A percentile compares a stretch with the other conserved stretches of the same genome.
Evolutionary conservation across 2,888 invertebrate species (phyloP).

Genomic region (Tetranychus piercei): DNA sequence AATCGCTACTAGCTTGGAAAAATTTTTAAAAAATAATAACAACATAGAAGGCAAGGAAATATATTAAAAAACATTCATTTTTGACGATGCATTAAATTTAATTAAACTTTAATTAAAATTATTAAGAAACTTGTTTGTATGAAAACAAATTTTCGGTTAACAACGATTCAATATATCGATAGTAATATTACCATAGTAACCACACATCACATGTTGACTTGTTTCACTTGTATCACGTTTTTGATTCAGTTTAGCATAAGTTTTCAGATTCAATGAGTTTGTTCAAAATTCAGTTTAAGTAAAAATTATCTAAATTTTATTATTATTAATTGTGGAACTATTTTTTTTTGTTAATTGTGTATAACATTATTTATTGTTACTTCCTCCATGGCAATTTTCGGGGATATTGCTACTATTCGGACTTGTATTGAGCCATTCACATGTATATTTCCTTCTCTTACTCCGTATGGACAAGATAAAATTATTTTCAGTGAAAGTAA

Average conservation of each 20-base stretch:
- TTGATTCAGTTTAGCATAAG: not conserved
- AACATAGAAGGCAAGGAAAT: too few species aligned
- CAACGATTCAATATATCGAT: not conserved
- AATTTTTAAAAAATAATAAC: too few species aligned
- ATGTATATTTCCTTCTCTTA: not conserved
- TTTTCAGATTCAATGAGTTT: not conserved
- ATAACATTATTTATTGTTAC: not conserved
- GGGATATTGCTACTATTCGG: not conserved
- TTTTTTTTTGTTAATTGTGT: not conserved
- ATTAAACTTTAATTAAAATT: too few species aligned
- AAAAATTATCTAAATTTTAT: not conserved
- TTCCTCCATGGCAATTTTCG: not conserved
- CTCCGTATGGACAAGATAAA: not conserved
- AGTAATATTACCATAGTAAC: not conserved
- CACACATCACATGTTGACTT: not conserved
- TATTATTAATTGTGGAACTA: not conserved
- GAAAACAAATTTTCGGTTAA: not conserved
- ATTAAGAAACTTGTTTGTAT: not conserved
- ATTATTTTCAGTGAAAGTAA: constrained; percentile 9
- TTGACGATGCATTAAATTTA: too few species aligned
- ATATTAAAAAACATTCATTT: too few species aligned
- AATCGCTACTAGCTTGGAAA: too few species aligned
- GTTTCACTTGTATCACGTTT: not conserved
- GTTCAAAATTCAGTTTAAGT: too few species aligned
- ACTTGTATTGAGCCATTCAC: not conserved